Evolutionary conservation across 2,888 invertebrate species (phyloP), one percentile per base, ranked within the genome.

Genomic region (Dichetophora obliterata): DNA sequence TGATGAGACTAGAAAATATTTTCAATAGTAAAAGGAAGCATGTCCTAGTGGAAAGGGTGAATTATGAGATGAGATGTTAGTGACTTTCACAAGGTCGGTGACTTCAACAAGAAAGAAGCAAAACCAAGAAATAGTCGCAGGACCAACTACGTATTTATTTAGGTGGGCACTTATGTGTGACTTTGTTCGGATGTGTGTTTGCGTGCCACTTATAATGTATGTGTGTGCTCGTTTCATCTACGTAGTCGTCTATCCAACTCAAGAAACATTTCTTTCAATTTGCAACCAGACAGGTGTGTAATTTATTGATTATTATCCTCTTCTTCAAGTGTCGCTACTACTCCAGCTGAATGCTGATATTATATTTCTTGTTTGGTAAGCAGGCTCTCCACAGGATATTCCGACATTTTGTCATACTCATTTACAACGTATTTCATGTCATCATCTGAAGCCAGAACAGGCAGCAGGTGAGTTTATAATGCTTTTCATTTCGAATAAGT

Each of bases 241-340:
- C 8, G 19, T 34, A 34, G 31, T 65, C 27, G n/a, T 65, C 31
- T 19, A 27, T n/a, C 34, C 80, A 81, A 82, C 78, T 79, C 79
- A 74, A 68, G 80, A 77, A 84, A 82, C 85, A 85, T 85, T 84
- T 85, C 69, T 65, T 77, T 75, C 65, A 68, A 83, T 77, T 83
- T 84, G 84, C 83, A 85, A 81, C 82, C 87, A 87, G 86, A 86
- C 85, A 87, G 87, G 87, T 87, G 86, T 87, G 85, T 87, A 87
- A 87, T 87, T 86, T 87, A 87, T 87, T 87, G 86, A 87, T 87
- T 87, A 87, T 86, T 86, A 11, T 43, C 43, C 43, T 43, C 43
- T 43, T 14, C 14, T 43, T 14, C 14, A 43, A 43, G 43, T 43
- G 43, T 82, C 81, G 79, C 22, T 22, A 16, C 8, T 37, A 19